Conservation (phyloP, 92 coral and sea anemone genomes). For the Desmophyllum pertusum region DNA sequence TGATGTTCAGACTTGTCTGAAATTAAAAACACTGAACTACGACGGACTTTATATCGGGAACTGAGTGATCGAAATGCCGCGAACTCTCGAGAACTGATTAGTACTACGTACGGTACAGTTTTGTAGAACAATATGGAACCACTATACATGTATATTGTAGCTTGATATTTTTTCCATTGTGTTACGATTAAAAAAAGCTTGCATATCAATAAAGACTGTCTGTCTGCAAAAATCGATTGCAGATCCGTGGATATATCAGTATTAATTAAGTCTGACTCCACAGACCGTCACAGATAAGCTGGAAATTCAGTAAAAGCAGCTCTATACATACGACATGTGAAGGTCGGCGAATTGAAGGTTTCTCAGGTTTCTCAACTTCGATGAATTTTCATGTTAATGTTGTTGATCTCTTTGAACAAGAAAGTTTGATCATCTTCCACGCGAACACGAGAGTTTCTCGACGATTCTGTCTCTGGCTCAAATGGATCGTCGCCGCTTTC, state of each 20-base stretch:
- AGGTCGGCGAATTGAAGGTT: too few relatives aligned
- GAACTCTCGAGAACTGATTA: not conserved
- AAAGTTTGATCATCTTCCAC: conserved; percentile 1
- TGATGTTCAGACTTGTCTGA: too few relatives aligned
- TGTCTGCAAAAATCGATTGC: not conserved
- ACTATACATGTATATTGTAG: too few relatives aligned
- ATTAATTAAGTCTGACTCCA: too few relatives aligned
- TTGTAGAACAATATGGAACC: too few relatives aligned
- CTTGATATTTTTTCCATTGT: too few relatives aligned
- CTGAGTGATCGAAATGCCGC: too few relatives aligned
- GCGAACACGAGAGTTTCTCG: not conserved
- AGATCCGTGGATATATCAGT: not conserved
- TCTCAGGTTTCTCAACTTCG: conserved; percentile 20
- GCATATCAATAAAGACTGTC: not conserved
- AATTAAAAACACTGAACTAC: too few relatives aligned
- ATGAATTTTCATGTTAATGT: conserved; percentile 29
- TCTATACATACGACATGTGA: too few relatives aligned
- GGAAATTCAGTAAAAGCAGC: not conserved
- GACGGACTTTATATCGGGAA: too few relatives aligned
- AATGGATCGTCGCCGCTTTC: not conserved
- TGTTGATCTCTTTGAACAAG: conserved; percentile 28
- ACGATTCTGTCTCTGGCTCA: conserved; percentile 7
- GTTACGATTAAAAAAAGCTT: not conserved
- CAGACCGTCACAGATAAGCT: not conserved
- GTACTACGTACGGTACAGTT: not conserved